Evolutionary conservation across 2,888 invertebrate species (phyloP).

Genomic region (Melitaea athalia): DNA sequence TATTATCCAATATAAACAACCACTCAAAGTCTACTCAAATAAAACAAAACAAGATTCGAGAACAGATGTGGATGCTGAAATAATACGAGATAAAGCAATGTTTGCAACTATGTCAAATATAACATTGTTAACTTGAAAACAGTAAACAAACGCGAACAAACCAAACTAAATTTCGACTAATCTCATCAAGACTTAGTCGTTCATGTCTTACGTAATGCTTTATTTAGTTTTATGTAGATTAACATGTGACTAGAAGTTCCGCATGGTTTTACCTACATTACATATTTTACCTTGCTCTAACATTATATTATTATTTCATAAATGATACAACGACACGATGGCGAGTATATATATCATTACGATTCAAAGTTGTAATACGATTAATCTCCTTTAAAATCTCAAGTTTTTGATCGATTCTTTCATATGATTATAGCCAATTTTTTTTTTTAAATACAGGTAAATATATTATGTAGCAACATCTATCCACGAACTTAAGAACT

Average conservation of each 20-base stretch:
- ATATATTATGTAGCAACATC: too few relatives aligned
- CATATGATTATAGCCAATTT: too few relatives aligned
- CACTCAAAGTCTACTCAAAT: not conserved
- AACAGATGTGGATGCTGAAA: slow-evolving; percentile 16
- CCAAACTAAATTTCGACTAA: slow-evolving; percentile 39
- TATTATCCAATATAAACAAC: not conserved
- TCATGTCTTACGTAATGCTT: slow-evolving; percentile 22
- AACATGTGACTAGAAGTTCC: not conserved
- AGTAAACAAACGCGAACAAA: slow-evolving; percentile 35
- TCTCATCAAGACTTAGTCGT: slow-evolving; percentile 31
- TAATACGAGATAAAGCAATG: slow-evolving; percentile 20
- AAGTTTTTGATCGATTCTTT: too few relatives aligned
- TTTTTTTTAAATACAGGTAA: too few relatives aligned
- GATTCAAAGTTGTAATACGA: too few relatives aligned
- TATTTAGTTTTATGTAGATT: not conserved
- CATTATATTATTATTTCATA: too few relatives aligned
- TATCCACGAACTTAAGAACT: too few relatives aligned
- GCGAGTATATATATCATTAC: too few relatives aligned
- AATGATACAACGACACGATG: too few relatives aligned
- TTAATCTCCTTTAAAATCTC: too few relatives aligned
- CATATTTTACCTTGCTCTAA: too few relatives aligned
- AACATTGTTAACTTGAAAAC: slow-evolving; percentile 39
- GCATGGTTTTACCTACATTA: not conserved
- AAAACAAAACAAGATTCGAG: slow-evolving; percentile 14
- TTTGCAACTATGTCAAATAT: slow-evolving; percentile 40